phyloP scores from a whole-genome alignment of 2,888 invertebrate genomes.

The Lypha dubia region DNA sequence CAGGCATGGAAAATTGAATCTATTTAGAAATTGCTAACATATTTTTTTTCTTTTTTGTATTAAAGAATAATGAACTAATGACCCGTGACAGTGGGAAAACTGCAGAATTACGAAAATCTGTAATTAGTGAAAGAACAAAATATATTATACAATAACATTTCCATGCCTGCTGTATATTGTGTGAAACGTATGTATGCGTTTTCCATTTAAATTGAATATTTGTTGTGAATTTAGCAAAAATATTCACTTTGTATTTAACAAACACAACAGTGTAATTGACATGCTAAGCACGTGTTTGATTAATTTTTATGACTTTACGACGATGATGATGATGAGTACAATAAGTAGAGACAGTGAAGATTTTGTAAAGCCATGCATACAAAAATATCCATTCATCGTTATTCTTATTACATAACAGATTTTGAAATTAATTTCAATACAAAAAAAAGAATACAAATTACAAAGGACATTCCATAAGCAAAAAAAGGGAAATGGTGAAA shows the following conservation, averaged over 20 bases:
- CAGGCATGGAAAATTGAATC: no score
- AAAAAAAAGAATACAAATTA: not conserved
- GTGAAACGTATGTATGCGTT: no score
- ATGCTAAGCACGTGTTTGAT: slow-evolving; percentile 40
- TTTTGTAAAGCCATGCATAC: not conserved
- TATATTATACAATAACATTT: no score
- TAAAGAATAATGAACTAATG: no score
- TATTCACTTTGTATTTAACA: not conserved
- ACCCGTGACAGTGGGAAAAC: no score
- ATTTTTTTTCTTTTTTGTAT: no score
- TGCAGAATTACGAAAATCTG: no score
- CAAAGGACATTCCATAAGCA: not conserved
- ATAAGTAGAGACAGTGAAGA: not conserved
- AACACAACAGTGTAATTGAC: not conserved
- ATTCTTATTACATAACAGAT: not conserved
- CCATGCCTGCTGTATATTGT: no score
- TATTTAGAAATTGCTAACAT: no score
- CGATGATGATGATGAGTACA: no score
- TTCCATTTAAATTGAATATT: not conserved
- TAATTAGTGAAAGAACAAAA: no score
- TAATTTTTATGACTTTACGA: slow-evolving; percentile 26
- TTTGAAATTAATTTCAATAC: not conserved
- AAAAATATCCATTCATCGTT: slow-evolving; percentile 23
- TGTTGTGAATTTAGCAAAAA: not conserved
- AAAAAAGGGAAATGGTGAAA: not conserved